phyloP scores from a whole-genome alignment of 1,140 invertebrate species.

The Batillaria attramentaria region DNA sequence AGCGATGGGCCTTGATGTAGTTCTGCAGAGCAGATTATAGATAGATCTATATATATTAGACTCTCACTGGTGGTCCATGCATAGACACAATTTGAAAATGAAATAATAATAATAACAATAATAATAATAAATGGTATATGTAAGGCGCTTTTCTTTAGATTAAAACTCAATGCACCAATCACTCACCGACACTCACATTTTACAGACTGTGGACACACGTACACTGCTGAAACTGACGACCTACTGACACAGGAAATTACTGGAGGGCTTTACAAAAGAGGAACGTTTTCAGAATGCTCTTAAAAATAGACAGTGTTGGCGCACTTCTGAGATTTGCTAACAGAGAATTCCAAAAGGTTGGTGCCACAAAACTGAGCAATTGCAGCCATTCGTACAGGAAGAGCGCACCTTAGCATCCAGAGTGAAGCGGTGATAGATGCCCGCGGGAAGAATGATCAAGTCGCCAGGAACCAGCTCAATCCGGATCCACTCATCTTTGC shows the following conservation, averaged over 20 bases:
- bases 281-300: background rate
- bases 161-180: too few species aligned
- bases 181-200: too few species aligned
- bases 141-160: too few species aligned
- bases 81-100: background rate
- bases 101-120: too few species aligned
- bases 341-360: too few species aligned
- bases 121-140: too few species aligned
- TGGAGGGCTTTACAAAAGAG: too few species aligned
- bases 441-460: slow-evolving; percentile 93
- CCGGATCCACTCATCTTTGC: slow-evolving; percentile 92
- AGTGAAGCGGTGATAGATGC: slow-evolving; percentile 98
- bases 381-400: background rate
- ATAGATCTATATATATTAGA: background rate
- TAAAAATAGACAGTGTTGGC: too few species aligned
- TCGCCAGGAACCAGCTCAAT: slow-evolving; percentile 89
- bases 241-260: too few species aligned
- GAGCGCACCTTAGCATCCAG: slow-evolving; percentile 78
- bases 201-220: too few species aligned
- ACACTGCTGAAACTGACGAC: too few species aligned
- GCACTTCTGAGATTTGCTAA: too few species aligned
- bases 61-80: background rate
- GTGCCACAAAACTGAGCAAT: slow-evolving; percentile 10
- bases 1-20: slow-evolving; percentile 87
- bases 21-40: slow-evolving; percentile 79